A percentile compares a stretch with the other conserved stretches of the same genome.
These are phyloP conservation scores for Artibeus lituratus DNA, from an alignment of 2,797 vertebrate genomes.

Conservation along the genomic window DNA sequence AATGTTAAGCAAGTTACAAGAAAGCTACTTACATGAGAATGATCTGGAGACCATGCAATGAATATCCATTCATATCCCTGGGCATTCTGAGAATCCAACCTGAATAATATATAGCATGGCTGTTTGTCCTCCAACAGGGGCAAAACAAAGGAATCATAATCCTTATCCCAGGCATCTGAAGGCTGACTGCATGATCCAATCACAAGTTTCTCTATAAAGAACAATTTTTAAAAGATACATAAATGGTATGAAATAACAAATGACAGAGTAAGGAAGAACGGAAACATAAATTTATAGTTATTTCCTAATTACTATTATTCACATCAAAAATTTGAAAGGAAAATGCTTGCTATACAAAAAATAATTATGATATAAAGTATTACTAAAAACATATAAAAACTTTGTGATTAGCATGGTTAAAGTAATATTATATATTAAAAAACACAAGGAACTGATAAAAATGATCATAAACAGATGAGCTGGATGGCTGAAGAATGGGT, in stretches of 20 bases:
- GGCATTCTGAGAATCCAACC: conserved; percentile 95
- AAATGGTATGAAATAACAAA: conserved; percentile 28
- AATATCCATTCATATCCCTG: conserved; percentile 98
- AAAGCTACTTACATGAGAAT: conserved; percentile 89
- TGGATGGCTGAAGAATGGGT: background rate
- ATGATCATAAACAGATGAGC: background rate
- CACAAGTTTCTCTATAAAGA: conserved; percentile 91
- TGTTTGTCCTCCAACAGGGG: conserved; percentile 91
- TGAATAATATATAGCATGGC: conserved; percentile 94
- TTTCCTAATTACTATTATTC: background rate
- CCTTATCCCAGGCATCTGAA: conserved; percentile 91
- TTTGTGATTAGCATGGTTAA: background rate
- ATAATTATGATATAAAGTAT: background rate
- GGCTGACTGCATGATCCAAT: conserved; percentile 87
- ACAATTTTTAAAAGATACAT: conserved; percentile 53
- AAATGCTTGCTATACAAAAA: background rate
- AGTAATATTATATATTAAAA: background rate
- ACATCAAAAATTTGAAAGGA: background rate
- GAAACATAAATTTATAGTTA: background rate
- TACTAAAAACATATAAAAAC: background rate
- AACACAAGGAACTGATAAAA: background rate
- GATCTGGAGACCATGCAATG: conserved; percentile 96
- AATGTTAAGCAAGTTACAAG: conserved; percentile 25
- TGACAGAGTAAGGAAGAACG: background rate
- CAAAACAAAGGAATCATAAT: conserved; percentile 92